These are phyloP conservation scores for Crocodylus rhombifer DNA, from an alignment of 2,797 vertebrate genomes.

Conservation along the genomic window DNA sequence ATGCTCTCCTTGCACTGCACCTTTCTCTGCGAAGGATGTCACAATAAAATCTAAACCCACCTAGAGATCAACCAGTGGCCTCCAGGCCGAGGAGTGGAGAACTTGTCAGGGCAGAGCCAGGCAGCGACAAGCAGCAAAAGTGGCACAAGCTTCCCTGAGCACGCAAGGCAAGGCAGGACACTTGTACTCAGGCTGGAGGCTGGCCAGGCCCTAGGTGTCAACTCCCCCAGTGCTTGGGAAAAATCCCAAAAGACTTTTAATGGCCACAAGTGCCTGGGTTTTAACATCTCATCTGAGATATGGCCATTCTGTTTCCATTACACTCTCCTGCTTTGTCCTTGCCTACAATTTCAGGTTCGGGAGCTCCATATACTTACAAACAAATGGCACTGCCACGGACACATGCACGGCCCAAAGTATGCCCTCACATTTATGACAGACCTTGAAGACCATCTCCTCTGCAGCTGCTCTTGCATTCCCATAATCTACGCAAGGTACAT, in stretches of 20 bases:
- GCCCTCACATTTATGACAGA: no score
- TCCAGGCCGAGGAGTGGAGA: rapidly evolving
- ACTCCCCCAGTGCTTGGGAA: background rate
- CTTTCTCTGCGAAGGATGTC: background rate
- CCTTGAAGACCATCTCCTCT: no score
- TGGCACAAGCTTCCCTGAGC: rapidly evolving
- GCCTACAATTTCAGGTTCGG: no score
- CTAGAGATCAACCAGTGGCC: rapidly evolving
- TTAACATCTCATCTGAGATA: background rate
- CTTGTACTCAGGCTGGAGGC: background rate
- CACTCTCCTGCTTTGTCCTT: no score
- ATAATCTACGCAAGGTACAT: no score
- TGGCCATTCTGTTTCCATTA: background rate
- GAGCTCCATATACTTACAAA: no score
- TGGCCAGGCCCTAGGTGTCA: rapidly evolving
- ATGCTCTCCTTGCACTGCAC: rapidly evolving
- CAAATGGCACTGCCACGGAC: no score
- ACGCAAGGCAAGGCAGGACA: background rate
- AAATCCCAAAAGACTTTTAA: rapidly evolving
- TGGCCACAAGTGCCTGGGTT: rapidly evolving
- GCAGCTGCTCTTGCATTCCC: no score
- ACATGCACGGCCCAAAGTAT: no score
- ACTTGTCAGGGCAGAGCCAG: background rate
- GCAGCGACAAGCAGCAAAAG: rapidly evolving
- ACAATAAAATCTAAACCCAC: rapidly evolving